These are phyloP conservation scores for Platyscapa corneri DNA, from an alignment of 1,140 invertebrate species.

Conservation along the genomic window DNA sequence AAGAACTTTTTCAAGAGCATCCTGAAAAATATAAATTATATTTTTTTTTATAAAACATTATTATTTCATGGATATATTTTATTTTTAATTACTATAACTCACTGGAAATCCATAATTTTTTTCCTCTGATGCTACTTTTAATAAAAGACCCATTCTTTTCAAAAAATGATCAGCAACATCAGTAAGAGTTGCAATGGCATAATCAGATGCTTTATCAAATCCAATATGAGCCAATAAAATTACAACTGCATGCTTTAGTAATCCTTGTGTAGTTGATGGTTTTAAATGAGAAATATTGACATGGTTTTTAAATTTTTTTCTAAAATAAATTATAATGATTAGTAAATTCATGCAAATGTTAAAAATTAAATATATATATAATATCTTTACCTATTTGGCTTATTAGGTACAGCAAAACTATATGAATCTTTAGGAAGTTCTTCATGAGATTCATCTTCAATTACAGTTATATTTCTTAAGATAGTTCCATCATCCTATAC, in stretches of 20 bases:
- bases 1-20: constrained; percentile 76
- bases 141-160: constrained; percentile 73
- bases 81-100: constrained; percentile 53
- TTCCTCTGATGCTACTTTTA: constrained; percentile 75
- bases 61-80: background rate
- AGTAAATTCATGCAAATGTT: background rate
- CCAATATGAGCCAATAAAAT: constrained; percentile 72
- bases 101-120: constrained; percentile 76
- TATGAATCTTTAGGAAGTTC: constrained; percentile 58
- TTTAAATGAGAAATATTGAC: constrained; percentile 61
- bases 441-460: constrained; percentile 58
- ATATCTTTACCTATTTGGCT: constrained; percentile 57
- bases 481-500: constrained; percentile 65
- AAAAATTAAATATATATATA: background rate
- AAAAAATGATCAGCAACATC: constrained; percentile 76
- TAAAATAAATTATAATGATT: constrained; percentile 37
- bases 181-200: constrained; percentile 75
- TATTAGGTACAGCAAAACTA: constrained; percentile 57
- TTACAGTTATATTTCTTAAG: constrained; percentile 61
- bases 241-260: constrained; percentile 69
- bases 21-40: constrained; percentile 63
- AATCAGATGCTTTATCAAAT: constrained; percentile 73
- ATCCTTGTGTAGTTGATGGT: constrained; percentile 61
- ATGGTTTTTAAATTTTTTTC: constrained; percentile 57
- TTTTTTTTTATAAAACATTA: constrained; percentile 6